Evolutionary conservation across 2,888 invertebrate genomes (phyloP).

Genomic region (Tigriopus californicus): DNA sequence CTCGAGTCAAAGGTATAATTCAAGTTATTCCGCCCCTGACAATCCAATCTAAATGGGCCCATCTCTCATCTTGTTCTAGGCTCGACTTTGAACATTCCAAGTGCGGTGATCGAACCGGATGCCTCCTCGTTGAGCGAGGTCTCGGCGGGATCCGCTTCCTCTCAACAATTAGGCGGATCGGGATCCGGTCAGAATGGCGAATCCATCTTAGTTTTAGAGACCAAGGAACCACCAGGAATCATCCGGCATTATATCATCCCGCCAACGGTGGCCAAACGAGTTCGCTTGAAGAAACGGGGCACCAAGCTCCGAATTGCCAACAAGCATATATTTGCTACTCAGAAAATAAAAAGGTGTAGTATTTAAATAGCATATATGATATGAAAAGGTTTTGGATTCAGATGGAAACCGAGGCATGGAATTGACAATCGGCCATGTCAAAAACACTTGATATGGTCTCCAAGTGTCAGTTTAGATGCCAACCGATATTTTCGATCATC

Average conservation of each 20-base stretch:
- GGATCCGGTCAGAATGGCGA: neutral
- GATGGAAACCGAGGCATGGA: too few relatives aligned
- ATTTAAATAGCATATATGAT: too few relatives aligned
- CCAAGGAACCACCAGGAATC: neutral
- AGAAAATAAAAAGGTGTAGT: conserved; percentile 6
- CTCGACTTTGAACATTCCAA: neutral
- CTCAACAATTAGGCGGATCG: neutral
- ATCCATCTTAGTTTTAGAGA: neutral
- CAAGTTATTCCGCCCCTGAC: neutral
- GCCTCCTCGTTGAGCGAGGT: conserved; percentile 9
- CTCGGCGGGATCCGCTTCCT: neutral
- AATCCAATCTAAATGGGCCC: too few relatives aligned
- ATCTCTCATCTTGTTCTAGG: neutral
- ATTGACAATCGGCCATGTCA: too few relatives aligned
- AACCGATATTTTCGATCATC: too few relatives aligned
- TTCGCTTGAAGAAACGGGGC: neutral
- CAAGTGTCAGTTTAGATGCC: neutral
- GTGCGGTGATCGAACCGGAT: neutral
- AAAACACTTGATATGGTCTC: neutral
- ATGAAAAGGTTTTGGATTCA: too few relatives aligned
- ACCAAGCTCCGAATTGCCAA: neutral
- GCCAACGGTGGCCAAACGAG: neutral
- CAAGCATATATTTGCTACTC: neutral
- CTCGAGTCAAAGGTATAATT: neutral
- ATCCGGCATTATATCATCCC: neutral